These are phyloP conservation scores for Ptilodon capucinus DNA, from an alignment of 2,888 invertebrate genomes.

Conservation along the genomic window DNA sequence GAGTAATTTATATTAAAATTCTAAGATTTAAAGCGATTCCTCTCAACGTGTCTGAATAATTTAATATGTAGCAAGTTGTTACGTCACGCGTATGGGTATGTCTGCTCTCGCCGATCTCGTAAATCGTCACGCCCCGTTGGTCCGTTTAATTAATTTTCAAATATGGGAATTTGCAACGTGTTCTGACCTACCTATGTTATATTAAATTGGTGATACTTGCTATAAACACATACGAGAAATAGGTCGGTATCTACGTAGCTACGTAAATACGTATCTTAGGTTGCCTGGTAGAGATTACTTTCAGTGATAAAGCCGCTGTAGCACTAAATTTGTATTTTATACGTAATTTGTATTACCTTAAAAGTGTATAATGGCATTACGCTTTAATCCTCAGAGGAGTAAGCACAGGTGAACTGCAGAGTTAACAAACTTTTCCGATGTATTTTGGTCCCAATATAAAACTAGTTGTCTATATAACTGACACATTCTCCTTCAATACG, in stretches of 20 bases:
- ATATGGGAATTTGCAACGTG: conserved; percentile 49
- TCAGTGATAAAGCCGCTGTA: no score
- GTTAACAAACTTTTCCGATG: no score
- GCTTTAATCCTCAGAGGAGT: no score
- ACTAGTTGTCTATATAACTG: no score
- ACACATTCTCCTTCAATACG: no score
- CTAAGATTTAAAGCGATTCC: conserved; percentile 13
- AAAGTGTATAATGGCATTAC: no score
- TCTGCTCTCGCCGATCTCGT: conserved; percentile 50
- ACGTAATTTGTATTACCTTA: no score
- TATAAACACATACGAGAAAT: background rate
- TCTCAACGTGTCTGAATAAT: conserved; percentile 54
- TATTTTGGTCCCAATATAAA: no score
- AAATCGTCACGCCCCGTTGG: conserved; percentile 74
- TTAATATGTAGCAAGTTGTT: conserved; percentile 61
- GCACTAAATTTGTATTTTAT: no score
- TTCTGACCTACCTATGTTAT: conserved; percentile 19
- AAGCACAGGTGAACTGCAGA: no score
- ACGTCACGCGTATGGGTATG: conserved; percentile 67
- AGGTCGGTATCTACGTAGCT: no score
- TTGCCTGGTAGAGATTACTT: no score
- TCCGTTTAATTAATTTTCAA: conserved; percentile 77
- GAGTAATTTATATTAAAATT: conserved; percentile 1
- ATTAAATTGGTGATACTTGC: background rate
- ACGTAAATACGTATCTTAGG: background rate